These are phyloP conservation scores for Pristionchus arcanus DNA, from an alignment of 2,888 invertebrate species.

Conservation along the genomic window DNA sequence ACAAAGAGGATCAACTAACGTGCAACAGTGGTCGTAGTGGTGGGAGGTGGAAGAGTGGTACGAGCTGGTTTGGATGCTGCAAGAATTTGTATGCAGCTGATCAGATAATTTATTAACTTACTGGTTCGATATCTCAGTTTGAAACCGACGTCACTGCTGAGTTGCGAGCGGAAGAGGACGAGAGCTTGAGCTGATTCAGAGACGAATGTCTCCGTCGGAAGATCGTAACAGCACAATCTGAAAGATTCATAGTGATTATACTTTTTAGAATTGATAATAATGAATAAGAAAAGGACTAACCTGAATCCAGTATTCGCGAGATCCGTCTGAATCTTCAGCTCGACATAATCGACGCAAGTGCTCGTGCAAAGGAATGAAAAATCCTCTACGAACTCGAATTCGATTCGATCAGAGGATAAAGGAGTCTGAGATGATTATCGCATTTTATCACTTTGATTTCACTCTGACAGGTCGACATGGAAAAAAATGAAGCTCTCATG, in stretches of 20 bases:
- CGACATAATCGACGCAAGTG: conserved; percentile 78
- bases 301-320: conserved; percentile 76
- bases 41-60: conserved; percentile 65
- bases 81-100: background rate
- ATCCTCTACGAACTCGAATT: conserved; percentile 76
- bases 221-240: conserved; percentile 76
- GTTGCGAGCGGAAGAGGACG: conserved; percentile 84
- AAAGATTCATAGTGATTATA: no score
- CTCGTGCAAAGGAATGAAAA: conserved; percentile 78
- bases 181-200: conserved; percentile 94
- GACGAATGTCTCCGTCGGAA: conserved; percentile 92
- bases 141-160: conserved; percentile 73
- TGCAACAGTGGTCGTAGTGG: conserved; percentile 59
- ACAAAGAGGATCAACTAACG: background rate
- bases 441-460: no score
- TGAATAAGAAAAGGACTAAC: conserved; percentile 56
- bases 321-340: conserved; percentile 75
- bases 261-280: background rate
- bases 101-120: conserved; percentile 50
- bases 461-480: no score
- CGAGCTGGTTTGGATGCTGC: conserved; percentile 62
- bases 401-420: conserved; percentile 63
- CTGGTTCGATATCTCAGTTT: conserved; percentile 67
- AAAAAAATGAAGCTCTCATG: no score
- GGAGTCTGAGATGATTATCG: conserved; percentile 60